Evolutionary conservation across 1,140 invertebrate species (phyloP), one percentile per base, ranked within the genome.

Genomic region (Pogonognathellus flavescens): DNA sequence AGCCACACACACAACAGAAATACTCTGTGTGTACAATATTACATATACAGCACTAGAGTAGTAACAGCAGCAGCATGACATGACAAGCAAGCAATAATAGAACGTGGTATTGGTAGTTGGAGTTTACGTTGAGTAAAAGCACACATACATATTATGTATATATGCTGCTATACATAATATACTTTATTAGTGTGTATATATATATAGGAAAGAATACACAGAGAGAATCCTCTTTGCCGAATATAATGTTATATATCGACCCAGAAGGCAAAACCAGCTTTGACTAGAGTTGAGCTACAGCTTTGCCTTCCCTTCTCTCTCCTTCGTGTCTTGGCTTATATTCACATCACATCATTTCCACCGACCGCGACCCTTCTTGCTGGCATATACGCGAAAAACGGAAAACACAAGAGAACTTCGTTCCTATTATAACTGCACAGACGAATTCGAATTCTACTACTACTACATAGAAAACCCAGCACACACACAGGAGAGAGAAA

Each of bases 311-410:
- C 10, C 13, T n/a, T 59, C 31, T 41, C 31, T 11, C 8, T 22
- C 11, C 20, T 5, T 31, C 70, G 9, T 76, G 70, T 76, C 70
- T 76, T 76, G 70, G 70, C 70, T 76, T 41, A 76, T 31, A 76
- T 76, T 76, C 70, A 76, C 70, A 76, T 76, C 70, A 76, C 70
- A 76, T 76, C 70, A 76, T 76, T 50, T n/a, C 53, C n/a, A 14
- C n/a, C 70, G 70, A 76, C 41, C 70, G 70, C 70, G 31, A 41
- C 31, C 31, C 31, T 25, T 41, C 31, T 41, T 41, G 31, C 31
- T 66, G 7, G 62, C 22, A 66, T 66, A 60, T 2, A 20, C 22
- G 22, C 8, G 10, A 13, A 66, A 66, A 66, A 66, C 62, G n/a
- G 31, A 76, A 76, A 76, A 62, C 59, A 62, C 13, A 62, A 50